A percentile compares a stretch with the other conserved stretches of the same genome.
phyloP scores from a whole-genome alignment of 1,140 invertebrate genomes.

The Papilio dardanus region DNA sequence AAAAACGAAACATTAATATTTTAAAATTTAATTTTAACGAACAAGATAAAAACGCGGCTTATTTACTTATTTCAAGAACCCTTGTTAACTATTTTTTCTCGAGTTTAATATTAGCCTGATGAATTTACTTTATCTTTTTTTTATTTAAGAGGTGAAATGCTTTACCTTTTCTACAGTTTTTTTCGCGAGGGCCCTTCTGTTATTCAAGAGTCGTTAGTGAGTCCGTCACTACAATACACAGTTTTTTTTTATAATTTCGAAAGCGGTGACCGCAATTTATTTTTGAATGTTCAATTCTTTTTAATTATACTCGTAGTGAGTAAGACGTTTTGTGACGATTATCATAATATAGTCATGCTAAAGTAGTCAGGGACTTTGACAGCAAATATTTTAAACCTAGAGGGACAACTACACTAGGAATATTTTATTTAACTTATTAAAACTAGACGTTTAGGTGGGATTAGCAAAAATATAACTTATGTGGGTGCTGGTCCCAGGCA shows the following conservation, averaged over 20 bases:
- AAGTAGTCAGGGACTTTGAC: too few relatives aligned
- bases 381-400: too few relatives aligned
- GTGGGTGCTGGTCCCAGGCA: too few relatives aligned
- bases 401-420: too few relatives aligned
- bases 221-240: slow-evolving; percentile 46
- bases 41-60: background rate
- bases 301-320: too few relatives aligned
- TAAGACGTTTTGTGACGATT: too few relatives aligned
- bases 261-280: slow-evolving; percentile 45
- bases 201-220: slow-evolving; percentile 60
- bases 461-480: too few relatives aligned
- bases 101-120: slow-evolving; percentile 28
- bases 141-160: slow-evolving; percentile 34
- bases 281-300: slow-evolving; percentile 36
- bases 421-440: too few relatives aligned
- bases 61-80: slow-evolving; percentile 13
- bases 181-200: slow-evolving; percentile 53
- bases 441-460: too few relatives aligned
- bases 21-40: background rate
- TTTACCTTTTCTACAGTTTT: slow-evolving; percentile 48
- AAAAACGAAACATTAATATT: background rate
- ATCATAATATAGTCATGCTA: too few relatives aligned
- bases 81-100: slow-evolving; percentile 12
- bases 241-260: slow-evolving; percentile 52
- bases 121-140: slow-evolving; percentile 28